Conservation (phyloP, 2,113 vertebrate genomes). For the Meriones unguiculatus region DNA sequence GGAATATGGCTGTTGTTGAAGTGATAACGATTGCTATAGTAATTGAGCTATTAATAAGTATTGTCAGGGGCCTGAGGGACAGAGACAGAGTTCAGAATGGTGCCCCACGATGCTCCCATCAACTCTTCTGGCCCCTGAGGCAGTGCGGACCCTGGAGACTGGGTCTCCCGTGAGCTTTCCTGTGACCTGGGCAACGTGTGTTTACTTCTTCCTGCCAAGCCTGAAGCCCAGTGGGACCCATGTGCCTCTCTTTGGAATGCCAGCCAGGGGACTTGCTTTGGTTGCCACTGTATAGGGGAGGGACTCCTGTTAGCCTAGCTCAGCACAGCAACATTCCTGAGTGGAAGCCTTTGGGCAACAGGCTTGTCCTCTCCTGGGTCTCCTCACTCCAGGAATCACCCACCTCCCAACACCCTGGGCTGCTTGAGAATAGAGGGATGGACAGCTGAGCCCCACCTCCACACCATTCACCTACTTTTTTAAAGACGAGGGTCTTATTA, state of each 20-base stretch:
- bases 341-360: neutral
- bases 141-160: neutral
- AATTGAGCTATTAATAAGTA: conserved; percentile 5
- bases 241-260: conserved; percentile 27
- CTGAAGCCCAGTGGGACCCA: conserved; percentile 31
- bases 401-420: neutral
- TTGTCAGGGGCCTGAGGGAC: neutral
- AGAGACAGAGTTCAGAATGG: neutral
- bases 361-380: neutral
- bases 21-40: neutral
- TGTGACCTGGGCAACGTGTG: conserved; percentile 57
- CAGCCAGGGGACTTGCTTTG: conserved; percentile 32
- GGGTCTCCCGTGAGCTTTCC: conserved; percentile 14
- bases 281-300: neutral
- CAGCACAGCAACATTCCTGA: neutral
- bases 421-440: neutral
- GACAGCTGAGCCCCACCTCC: neutral
- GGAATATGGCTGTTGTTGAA: neutral
- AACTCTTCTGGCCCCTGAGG: neutral
- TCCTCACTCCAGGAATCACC: neutral
- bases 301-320: neutral
- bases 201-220: conserved; percentile 69
- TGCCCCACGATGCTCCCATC: neutral
- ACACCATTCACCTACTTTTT: neutral
- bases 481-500: neutral